Base-by-base conservation (phyloP, 2,797 vertebrate species). In the Hydrocynus forskahlii region DNA sequence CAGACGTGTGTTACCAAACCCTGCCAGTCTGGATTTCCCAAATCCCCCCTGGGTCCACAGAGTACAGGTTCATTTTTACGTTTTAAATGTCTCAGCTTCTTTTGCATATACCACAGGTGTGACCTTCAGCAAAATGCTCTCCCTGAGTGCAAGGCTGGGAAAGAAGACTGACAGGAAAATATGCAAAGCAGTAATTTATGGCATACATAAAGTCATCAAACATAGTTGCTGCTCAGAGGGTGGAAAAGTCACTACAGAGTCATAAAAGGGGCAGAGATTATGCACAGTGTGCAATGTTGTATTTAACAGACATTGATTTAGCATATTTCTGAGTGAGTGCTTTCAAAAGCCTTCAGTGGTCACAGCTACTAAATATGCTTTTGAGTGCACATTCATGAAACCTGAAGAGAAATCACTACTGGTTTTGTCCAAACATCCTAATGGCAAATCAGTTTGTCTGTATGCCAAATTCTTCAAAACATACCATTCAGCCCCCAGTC, bases 101-200 rank as follows among this genome's bases (percentile, higher is more conserved):
- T 66, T 66, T 8, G 63, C 63, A 66, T 66, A 66, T 35, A 40
- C 63, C 17, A 40, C 63, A 40, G 35, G 29, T 66, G 63, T 66
- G 63, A 66, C 62, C 62, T 64, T 64, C 25, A 38, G 62, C 29
- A 38, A 7, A 64, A 19, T 38, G 29, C 7, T 64, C 29, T 64
- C 62, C 6, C 29, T 64, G 62, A 64, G 13, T 19, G 35, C 35
- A 40, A 14, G 63, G 14, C 29, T 64, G 29, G 29, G 62, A 7
- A 17, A 38, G 63, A 40, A 40, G 63, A 64, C 16, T 66, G 63
- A 66, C 63, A 66, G 63, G 35, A 66, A 40, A 66, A 66, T 66
- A n/a, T 40, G 16, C 29, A 66, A 10, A 38, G 16, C 16, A 38
- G 29, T 66, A 66, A 66, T 40, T 66, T 66, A 66, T 66, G 17